Evolutionary conservation across 2,797 vertebrate species (phyloP).

Genomic region (Sardinella longiceps): DNA sequence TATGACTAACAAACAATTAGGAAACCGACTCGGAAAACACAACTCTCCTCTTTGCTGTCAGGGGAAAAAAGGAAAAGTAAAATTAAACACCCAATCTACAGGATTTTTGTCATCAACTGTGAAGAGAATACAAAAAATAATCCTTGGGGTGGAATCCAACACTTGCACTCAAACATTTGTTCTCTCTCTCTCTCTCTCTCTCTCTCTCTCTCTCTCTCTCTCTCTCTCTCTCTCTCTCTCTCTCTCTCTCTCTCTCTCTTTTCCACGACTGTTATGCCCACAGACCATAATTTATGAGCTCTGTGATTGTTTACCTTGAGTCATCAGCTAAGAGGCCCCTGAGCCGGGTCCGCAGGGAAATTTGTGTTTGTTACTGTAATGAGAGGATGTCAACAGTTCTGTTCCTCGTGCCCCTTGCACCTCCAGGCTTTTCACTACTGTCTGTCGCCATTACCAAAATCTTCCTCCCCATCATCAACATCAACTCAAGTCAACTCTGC

Average conservation of each 20-base stretch:
- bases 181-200: background rate
- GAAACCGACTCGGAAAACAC: too few species aligned
- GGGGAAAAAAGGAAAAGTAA: too few species aligned
- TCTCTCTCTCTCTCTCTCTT: background rate
- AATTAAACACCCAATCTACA: background rate
- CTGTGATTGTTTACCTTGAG: conserved; percentile 22
- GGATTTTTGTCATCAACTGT: background rate
- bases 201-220: background rate
- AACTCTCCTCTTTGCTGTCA: too few species aligned
- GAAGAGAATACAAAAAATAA: background rate
- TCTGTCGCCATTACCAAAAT: background rate
- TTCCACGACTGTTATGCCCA: background rate
- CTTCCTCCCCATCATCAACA: background rate
- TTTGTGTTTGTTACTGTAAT: background rate
- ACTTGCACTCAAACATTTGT: background rate
- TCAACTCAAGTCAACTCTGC: background rate
- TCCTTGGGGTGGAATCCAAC: background rate
- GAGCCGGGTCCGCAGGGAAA: background rate
- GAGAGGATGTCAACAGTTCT: background rate
- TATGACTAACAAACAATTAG: too few species aligned
- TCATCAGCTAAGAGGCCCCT: background rate
- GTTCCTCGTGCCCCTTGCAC: background rate
- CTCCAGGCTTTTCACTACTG: background rate
- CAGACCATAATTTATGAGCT: background rate
- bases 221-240: background rate